These are phyloP conservation scores for Muscicapa comitata DNA, from an alignment of 2,797 vertebrate genomes.

Conservation along the genomic window DNA sequence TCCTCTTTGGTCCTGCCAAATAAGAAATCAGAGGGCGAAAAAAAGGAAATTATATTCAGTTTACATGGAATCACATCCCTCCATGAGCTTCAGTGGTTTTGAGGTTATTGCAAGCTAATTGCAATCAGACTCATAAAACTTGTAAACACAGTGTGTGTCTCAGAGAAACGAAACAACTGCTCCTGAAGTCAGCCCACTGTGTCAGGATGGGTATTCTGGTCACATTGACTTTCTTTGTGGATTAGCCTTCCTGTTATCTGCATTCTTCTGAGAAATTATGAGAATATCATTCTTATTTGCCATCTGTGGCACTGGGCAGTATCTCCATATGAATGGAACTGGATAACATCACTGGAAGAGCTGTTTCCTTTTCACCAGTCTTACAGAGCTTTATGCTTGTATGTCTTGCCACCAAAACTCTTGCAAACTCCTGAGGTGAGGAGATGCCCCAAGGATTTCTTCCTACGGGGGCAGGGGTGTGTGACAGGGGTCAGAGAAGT, in stretches of 20 bases:
- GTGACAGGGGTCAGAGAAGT: rapidly evolving
- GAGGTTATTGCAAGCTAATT: background rate
- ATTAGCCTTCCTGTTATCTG: background rate
- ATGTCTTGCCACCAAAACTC: background rate
- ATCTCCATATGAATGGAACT: background rate
- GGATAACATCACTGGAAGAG: background rate
- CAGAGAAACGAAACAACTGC: background rate
- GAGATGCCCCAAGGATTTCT: no score
- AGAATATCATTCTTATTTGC: background rate
- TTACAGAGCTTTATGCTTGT: background rate
- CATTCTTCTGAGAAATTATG: background rate
- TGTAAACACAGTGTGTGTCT: background rate
- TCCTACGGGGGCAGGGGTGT: background rate
- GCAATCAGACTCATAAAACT: background rate
- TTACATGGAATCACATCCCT: background rate
- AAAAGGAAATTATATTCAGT: background rate
- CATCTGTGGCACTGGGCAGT: background rate
- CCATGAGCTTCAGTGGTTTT: background rate
- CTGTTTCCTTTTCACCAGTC: background rate
- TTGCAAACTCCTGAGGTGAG: background rate
- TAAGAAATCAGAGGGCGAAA: background rate
- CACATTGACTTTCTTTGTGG: background rate
- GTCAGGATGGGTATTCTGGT: background rate
- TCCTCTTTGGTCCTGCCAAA: background rate
- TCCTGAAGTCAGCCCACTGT: background rate